These are phyloP conservation scores for Lithophane leautieri DNA, from an alignment of 2,888 invertebrate species.

Conservation along the genomic window DNA sequence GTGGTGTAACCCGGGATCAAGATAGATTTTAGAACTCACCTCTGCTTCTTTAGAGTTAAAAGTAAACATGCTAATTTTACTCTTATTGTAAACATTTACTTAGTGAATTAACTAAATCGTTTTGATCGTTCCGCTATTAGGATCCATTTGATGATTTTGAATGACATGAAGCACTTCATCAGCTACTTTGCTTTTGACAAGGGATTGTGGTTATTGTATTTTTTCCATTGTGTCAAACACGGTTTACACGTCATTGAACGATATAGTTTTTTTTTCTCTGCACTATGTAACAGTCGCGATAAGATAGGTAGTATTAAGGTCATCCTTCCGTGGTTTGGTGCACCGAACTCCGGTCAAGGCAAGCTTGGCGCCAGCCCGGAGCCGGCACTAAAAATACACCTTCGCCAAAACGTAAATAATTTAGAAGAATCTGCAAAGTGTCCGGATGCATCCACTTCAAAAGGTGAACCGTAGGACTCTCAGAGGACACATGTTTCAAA, in stretches of 20 bases:
- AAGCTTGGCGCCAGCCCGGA: conserved; percentile 77
- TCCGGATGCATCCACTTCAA: conserved; percentile 68
- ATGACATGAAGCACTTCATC: background rate
- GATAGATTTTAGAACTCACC: conserved; percentile 77
- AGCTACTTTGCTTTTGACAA: background rate
- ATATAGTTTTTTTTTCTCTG: background rate
- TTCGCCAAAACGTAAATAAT: conserved; percentile 75
- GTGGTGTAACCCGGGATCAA: conserved; percentile 69
- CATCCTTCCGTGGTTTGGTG: conserved; percentile 78
- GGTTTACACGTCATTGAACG: background rate
- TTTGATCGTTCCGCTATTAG: conserved; percentile 62
- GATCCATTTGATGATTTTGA: conserved; percentile 31
- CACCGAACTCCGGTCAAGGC: conserved; percentile 85
- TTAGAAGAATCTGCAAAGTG: conserved; percentile 72
- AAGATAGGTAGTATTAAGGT: conserved; percentile 77
- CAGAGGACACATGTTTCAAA: conserved; percentile 56
- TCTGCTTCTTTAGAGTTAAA: conserved; percentile 66
- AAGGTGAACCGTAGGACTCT: conserved; percentile 63
- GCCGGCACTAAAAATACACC: conserved; percentile 81
- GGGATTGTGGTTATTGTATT: background rate
- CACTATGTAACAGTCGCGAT: conserved; percentile 42
- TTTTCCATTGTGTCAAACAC: background rate
- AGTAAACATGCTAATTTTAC: conserved; percentile 69
- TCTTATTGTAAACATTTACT: conserved; percentile 61
- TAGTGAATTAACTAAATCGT: conserved; percentile 60